Evolutionary conservation across 2,888 invertebrate genomes (phyloP).

Genomic region (Drosophila barbarae): DNA sequence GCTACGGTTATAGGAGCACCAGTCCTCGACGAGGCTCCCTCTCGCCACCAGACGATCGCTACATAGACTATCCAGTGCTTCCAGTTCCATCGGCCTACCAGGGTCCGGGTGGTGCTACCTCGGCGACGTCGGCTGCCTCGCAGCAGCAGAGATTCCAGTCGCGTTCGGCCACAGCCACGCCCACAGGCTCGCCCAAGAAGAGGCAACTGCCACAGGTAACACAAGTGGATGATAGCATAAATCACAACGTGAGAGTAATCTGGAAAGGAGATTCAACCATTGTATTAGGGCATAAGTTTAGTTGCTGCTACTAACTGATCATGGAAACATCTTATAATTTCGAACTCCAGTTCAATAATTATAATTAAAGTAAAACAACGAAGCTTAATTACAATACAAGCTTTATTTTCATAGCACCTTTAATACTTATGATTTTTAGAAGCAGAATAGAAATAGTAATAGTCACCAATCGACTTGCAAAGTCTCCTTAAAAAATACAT

Average conservation of each 20-base stretch:
- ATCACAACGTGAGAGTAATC: background rate
- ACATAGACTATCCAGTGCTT: conserved; percentile 80
- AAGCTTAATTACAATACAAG: background rate
- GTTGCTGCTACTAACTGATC: background rate
- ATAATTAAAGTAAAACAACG: background rate
- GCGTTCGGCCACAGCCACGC: conserved; percentile 93
- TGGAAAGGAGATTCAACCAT: background rate
- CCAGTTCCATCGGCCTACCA: conserved; percentile 70
- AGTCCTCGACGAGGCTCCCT: conserved; percentile 85
- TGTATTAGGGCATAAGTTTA: background rate
- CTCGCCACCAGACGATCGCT: conserved; percentile 80
- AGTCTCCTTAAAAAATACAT: background rate
- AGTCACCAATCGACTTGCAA: background rate
- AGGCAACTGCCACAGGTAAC: conserved; percentile 96
- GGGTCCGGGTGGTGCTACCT: conserved; percentile 33
- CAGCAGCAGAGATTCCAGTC: conserved; percentile 85
- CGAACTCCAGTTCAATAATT: background rate
- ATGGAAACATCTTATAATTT: background rate
- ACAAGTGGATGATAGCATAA: background rate
- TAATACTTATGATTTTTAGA: background rate
- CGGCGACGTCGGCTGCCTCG: conserved; percentile 57
- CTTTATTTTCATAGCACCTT: background rate
- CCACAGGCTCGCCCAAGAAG: conserved; percentile 97
- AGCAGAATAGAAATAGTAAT: background rate
- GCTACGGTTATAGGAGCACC: conserved; percentile 83